These are phyloP conservation scores for Tanytarsus gracilentus DNA, from an alignment of 2,888 invertebrate genomes.

Conservation along the genomic window DNA sequence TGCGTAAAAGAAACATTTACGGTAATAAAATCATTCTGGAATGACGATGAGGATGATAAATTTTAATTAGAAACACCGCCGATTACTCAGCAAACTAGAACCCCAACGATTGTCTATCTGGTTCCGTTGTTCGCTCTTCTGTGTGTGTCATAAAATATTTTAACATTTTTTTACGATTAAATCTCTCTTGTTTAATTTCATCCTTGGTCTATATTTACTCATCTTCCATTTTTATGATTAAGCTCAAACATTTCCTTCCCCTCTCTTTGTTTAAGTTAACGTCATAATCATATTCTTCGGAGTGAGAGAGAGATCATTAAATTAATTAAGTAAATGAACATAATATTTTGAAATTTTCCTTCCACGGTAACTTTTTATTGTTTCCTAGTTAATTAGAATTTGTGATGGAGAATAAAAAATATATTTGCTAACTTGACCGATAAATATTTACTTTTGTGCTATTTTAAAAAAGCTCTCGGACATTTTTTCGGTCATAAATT, in stretches of 20 bases:
- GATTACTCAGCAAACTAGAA: too few species aligned
- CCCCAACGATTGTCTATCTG: neutral
- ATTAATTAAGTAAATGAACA: conserved; percentile 27
- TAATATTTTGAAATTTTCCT: conserved; percentile 23
- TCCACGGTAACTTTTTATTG: conserved; percentile 6
- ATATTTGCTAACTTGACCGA: too few species aligned
- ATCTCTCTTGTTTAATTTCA: neutral
- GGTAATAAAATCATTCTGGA: conserved; percentile 11
- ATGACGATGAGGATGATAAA: conserved; percentile 20
- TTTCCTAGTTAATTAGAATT: too few species aligned
- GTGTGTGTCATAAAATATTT: conserved; percentile 17
- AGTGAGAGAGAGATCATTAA: conserved; percentile 20
- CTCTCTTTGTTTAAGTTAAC: neutral
- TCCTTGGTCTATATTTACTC: neutral
- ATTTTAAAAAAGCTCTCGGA: too few species aligned
- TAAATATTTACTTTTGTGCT: too few species aligned
- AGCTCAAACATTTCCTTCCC: neutral
- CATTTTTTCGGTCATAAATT: too few species aligned
- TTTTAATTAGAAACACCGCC: conserved; percentile 24
- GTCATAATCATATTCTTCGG: neutral
- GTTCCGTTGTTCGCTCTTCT: neutral
- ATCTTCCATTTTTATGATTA: conserved; percentile 21
- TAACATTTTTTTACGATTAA: conserved; percentile 24
- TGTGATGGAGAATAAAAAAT: too few species aligned
- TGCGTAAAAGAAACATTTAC: conserved; percentile 6